A percentile compares a stretch with the other conserved stretches of the same genome.
Conservation (phyloP, 2,797 vertebrate species). For the Crotalus adamanteus region DNA sequence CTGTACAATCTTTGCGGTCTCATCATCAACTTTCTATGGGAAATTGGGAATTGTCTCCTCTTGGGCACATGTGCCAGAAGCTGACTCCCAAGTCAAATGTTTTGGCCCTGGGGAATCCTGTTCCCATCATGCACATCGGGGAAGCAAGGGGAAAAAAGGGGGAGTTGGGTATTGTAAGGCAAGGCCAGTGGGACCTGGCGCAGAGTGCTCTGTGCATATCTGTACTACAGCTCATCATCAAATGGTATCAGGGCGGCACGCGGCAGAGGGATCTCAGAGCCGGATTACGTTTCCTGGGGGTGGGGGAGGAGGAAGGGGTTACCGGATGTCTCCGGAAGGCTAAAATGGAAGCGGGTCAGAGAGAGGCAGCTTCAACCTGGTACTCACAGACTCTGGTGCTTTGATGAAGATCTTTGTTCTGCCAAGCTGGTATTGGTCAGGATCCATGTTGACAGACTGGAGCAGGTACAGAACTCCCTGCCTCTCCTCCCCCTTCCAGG, state of each 20-base stretch:
- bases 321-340: not conserved
- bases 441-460: conserved; percentile 92
- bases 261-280: not conserved
- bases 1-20: not conserved
- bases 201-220: not conserved
- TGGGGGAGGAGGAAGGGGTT: not conserved
- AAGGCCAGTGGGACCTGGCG: not conserved
- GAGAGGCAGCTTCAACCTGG: not conserved
- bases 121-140: not conserved
- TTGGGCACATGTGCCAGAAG: no score
- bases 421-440: conserved; percentile 94
- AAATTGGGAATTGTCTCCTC: not conserved
- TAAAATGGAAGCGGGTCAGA: not conserved
- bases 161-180: not conserved
- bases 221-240: not conserved
- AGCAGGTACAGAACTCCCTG: conserved; percentile 92
- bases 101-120: not conserved
- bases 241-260: not conserved
- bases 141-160: not conserved
- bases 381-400: conserved; percentile 92
- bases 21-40: no score
- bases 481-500: conserved; percentile 93
- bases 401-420: conserved; percentile 93
- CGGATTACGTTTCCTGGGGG: not conserved
- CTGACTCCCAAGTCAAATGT: not conserved